A percentile compares a stretch with the other conserved stretches of the same genome.
phyloP scores from a whole-genome alignment of 2,797 vertebrate species.

The Melanogrammus aeglefinus region DNA sequence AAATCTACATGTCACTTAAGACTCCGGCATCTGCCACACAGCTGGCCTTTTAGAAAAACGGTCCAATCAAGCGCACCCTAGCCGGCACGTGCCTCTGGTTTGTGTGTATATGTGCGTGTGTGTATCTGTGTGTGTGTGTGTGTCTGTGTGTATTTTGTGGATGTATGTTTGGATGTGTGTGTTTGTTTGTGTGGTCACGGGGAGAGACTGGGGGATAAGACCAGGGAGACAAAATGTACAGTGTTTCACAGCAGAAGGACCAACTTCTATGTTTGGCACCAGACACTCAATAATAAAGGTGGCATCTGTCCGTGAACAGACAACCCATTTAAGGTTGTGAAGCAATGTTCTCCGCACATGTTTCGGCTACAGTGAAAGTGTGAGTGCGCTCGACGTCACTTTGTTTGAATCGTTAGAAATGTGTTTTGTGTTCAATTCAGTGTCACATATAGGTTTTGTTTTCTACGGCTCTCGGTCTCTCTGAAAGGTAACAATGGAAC shows the following conservation, averaged over 20 bases:
- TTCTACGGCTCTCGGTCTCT: background rate
- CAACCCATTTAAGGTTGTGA: slow-evolving; percentile 13
- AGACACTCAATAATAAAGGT: slow-evolving; percentile 15
- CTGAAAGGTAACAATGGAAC: background rate
- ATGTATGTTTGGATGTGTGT: background rate
- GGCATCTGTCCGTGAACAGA: slow-evolving; percentile 14
- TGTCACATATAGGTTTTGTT: background rate
- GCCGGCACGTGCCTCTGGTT: background rate
- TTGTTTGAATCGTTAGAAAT: background rate
- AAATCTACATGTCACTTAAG: slow-evolving; percentile 25
- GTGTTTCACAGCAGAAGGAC: slow-evolving; percentile 9
- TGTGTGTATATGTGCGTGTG: too few species aligned
- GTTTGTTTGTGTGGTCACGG: background rate
- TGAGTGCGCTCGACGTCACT: background rate
- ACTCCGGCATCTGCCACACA: background rate
- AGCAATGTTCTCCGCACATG: slow-evolving; percentile 11
- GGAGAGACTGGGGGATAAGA: background rate
- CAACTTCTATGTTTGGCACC: slow-evolving; percentile 17
- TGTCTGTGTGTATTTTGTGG: background rate
- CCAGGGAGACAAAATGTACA: background rate
- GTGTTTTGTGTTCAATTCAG: too few species aligned
- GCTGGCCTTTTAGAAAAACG: background rate
- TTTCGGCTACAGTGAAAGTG: slow-evolving; percentile 1
- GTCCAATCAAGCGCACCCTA: background rate
- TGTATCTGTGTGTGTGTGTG: background rate